Percentiles rank a stretch among this genome's conserved stretches.
Evolutionary conservation across 2,113 vertebrate genomes (phyloP).

Genomic region (Nematolebias whitei): DNA sequence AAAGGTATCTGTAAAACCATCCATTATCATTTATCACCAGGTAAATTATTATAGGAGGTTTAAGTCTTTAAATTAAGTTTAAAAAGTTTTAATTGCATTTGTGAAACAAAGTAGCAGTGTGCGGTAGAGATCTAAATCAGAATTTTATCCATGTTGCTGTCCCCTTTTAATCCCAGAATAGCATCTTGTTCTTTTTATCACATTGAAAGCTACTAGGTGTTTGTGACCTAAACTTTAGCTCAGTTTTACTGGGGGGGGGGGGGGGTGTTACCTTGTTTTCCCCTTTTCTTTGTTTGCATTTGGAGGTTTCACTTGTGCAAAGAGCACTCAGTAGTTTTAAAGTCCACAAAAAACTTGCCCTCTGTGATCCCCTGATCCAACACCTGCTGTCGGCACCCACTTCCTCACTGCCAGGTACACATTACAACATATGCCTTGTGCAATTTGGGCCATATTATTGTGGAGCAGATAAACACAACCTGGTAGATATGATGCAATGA

Average conservation of each 20-base stretch:
- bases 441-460: neutral
- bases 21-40: no score
- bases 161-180: no score
- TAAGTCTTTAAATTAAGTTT: no score
- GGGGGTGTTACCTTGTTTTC: neutral
- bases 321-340: neutral
- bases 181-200: no score
- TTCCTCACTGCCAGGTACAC: neutral
- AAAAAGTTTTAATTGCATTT: no score
- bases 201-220: neutral
- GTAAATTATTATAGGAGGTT: no score
- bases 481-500: neutral
- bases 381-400: neutral
- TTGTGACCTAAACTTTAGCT: neutral
- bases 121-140: no score
- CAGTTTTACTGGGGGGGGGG: no score
- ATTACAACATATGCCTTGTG: conserved; percentile 9
- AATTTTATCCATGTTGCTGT: no score
- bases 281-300: neutral
- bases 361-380: neutral
- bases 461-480: neutral
- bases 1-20: no score
- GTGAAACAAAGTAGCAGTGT: no score
- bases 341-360: neutral
- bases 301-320: neutral